A percentile compares a stretch with the other conserved stretches of the same genome.
phyloP scores from a whole-genome alignment of 2,113 vertebrate species.

The Lipophrys pholis region DNA sequence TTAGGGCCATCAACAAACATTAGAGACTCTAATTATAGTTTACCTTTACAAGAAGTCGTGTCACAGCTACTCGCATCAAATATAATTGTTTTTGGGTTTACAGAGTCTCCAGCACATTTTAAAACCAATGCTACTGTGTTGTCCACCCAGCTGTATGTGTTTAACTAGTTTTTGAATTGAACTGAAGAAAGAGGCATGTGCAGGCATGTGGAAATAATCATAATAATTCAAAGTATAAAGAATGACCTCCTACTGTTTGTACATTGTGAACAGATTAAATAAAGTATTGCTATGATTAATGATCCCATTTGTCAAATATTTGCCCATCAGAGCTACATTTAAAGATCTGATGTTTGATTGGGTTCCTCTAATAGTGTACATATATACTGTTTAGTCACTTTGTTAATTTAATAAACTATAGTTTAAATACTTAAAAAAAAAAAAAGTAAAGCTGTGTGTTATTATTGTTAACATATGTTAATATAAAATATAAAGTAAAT shows the following conservation, averaged over 20 bases:
- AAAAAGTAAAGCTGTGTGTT: slow-evolving; percentile 9
- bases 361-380: slow-evolving; percentile 27
- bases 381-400: slow-evolving; percentile 22
- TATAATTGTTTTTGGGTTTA: slow-evolving; percentile 45
- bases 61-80: slow-evolving; percentile 14
- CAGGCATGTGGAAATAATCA: no score
- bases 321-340: slow-evolving; percentile 15
- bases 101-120: slow-evolving; percentile 8
- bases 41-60: slow-evolving; percentile 6
- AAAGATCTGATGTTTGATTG: neutral
- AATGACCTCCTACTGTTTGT: no score
- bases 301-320: slow-evolving; percentile 28
- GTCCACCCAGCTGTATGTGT: slow-evolving; percentile 6
- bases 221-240: no score
- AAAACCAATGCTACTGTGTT: neutral
- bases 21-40: slow-evolving; percentile 8
- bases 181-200: no score
- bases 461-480: slow-evolving; percentile 26
- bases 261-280: slow-evolving; percentile 19
- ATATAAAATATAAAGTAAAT: slow-evolving; percentile 36
- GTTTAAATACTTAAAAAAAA: slow-evolving; percentile 2
- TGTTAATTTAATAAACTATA: slow-evolving; percentile 28
- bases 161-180: neutral
- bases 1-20: slow-evolving; percentile 27
- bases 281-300: slow-evolving; percentile 22